These are phyloP conservation scores for Dendrolimus kikuchii DNA, from an alignment of 1,140 invertebrate genomes.

Conservation along the genomic window DNA sequence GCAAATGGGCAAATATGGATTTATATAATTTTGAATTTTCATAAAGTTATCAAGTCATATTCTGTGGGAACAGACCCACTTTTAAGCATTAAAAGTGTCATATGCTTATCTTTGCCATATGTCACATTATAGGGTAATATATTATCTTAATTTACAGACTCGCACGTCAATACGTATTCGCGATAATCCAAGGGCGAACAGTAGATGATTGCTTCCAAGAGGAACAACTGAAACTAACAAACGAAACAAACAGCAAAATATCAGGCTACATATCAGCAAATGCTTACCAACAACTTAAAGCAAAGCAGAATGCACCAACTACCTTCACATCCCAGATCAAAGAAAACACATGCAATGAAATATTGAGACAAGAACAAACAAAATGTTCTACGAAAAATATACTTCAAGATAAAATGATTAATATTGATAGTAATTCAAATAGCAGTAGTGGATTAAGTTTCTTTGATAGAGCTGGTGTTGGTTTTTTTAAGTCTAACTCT, in stretches of 20 bases:
- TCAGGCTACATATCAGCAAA: conserved; percentile 60
- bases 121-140: too few relatives aligned
- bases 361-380: conserved; percentile 36
- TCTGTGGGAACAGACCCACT: too few relatives aligned
- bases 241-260: conserved; percentile 38
- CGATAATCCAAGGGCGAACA: conserved; percentile 75
- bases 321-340: conserved; percentile 51
- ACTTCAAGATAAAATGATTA: conserved; percentile 66
- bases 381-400: conserved; percentile 55
- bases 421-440: conserved; percentile 59
- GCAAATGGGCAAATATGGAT: too few relatives aligned
- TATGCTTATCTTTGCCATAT: too few relatives aligned
- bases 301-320: conserved; percentile 24
- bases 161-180: conserved; percentile 75
- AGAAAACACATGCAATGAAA: conserved; percentile 47
- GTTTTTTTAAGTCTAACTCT: conserved; percentile 51
- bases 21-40: too few relatives aligned
- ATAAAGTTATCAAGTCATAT: too few relatives aligned
- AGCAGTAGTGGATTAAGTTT: conserved; percentile 40
- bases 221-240: conserved; percentile 48
- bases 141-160: conserved; percentile 53
- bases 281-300: conserved; percentile 45
- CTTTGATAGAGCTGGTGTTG: conserved; percentile 32
- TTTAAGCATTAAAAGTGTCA: too few relatives aligned
- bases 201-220: conserved; percentile 73